Base-by-base conservation (phyloP, 2,888 invertebrate genomes). In the Anthophora plumipes region DNA sequence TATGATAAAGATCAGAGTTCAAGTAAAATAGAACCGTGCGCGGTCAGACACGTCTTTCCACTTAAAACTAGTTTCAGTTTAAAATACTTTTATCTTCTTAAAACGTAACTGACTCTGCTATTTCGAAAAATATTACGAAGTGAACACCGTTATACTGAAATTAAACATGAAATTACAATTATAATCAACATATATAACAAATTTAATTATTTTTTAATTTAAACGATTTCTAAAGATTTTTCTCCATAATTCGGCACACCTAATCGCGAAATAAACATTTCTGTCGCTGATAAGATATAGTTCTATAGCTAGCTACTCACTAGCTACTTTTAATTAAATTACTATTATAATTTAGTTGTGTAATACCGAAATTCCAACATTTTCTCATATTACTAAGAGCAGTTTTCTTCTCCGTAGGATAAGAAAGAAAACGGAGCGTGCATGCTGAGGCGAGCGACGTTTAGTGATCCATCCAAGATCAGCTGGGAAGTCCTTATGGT, bases 401-500 rank as follows among this genome's bases (percentile, higher is more conserved):
- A 50, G 31, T 52, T 67, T 11, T 46, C 77, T 11, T 46, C 77
- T 64, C 39, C 50, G 14, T 79, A 92, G 91, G 84, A 83, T 81
- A 84, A 86, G 89, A 60, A 80, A 84, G 50, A 48, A 59, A 79
- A 89, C 84, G 88, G 74, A 88, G 89, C 82, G 91, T 92, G 92
- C 81, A 92, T 92, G 92, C 90, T 91, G 92, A 90, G 84, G 88
- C 84, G 83, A 68, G 78, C 59, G 79, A 66, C 83, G 68, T 83
- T 84, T 67, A 77, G 83, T 84, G 82, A 84, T 73, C 78, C 83
- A 71, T 82, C 85, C 82, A 86, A 88, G 91, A 80, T 82, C 85
- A 80, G 84, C 63, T 83, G 86, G 83, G 77, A 85, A 86, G 88
- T 92, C 92, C 92, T 90, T 92, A 92, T 92, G 92, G 91, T 91